These are phyloP conservation scores for Onychorhynchus coronatus DNA, from an alignment of 2,113 vertebrate species.

Conservation along the genomic window DNA sequence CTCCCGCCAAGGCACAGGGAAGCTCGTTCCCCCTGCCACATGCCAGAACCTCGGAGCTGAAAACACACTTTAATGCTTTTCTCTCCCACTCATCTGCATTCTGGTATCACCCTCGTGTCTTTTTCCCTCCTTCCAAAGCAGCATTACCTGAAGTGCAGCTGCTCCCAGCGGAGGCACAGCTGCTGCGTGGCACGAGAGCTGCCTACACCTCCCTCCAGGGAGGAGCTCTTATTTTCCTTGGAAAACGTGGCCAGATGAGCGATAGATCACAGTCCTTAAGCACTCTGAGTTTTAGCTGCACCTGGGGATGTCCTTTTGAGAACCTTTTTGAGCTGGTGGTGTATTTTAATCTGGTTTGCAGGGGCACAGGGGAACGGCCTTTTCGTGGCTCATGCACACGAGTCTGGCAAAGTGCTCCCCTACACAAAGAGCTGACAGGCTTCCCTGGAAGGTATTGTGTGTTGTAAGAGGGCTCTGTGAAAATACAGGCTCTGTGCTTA, in stretches of 20 bases:
- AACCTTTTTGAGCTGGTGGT: background rate
- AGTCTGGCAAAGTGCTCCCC: background rate
- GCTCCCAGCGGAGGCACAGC: background rate
- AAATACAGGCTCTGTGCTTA: background rate
- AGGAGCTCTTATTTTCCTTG: background rate
- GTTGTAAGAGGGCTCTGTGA: background rate
- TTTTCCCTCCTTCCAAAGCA: background rate
- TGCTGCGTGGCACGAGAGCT: fast-evolving
- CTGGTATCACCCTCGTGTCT: fast-evolving
- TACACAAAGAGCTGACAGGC: background rate
- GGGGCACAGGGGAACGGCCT: background rate
- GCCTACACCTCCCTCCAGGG: background rate
- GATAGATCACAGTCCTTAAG: background rate
- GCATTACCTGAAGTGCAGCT: fast-evolving
- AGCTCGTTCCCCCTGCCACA: fast-evolving
- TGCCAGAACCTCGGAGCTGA: fast-evolving
- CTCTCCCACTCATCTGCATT: fast-evolving
- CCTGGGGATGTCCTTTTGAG: background rate
- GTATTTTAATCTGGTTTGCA: background rate
- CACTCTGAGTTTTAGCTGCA: background rate
- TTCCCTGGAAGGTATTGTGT: background rate
- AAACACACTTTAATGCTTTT: fast-evolving
- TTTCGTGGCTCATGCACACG: background rate
- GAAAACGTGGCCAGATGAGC: background rate
- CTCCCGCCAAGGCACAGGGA: fast-evolving